Base-by-base conservation (phyloP, 2,888 invertebrate species). In the Metallyticus violacea region DNA sequence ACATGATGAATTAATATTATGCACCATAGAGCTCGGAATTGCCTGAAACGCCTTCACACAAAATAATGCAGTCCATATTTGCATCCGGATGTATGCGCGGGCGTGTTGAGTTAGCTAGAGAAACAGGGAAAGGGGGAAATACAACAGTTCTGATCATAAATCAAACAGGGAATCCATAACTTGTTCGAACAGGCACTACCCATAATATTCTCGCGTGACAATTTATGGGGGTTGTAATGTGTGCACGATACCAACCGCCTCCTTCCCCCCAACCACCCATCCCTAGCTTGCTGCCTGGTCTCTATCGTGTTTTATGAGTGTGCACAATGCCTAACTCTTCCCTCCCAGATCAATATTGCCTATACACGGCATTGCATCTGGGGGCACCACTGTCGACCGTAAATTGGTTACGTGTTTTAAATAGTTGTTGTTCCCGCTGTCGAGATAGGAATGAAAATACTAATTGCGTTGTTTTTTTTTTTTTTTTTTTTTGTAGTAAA, bases 171-270 rank as follows among this genome's bases (percentile, higher is more conserved):
- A 29, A 29, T 80, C 80, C 80, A 29, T 29, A 29, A 29, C 29
- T 22, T 29, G 40, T 62, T 15, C 2, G 80, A 22, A 28, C 80
- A 25, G n/a, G 15, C 80, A 80, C 28, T 6, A 80, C 29, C 29
- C 29, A n/a, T 80, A 80, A 22, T 80, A 80, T 29, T 62, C 80
- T 25, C 28, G 80, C 27, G 80, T 29, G 80, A 80, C 80, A 80
- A 80, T 80, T 80, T 80, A 80, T 80, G 29, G n/a, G 80, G 80
- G 80, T 27, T 80, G 80, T 80, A 80, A 80, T 80, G 29, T 80
- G 78, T 78, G 78, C 26, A 25, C 78, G 26, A 26, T 26, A 78
- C 78, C 7, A 15, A 7, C 15, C 6, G 26, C 79, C n/a, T 1
- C 27, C 79, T 0, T 27, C 7, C 30, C 29, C 30, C 6, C 15